These are phyloP conservation scores for Tethya wilhelma DNA, from an alignment of 37 sponge, comb jelly and placozoan genomes.

Conservation along the genomic window DNA sequence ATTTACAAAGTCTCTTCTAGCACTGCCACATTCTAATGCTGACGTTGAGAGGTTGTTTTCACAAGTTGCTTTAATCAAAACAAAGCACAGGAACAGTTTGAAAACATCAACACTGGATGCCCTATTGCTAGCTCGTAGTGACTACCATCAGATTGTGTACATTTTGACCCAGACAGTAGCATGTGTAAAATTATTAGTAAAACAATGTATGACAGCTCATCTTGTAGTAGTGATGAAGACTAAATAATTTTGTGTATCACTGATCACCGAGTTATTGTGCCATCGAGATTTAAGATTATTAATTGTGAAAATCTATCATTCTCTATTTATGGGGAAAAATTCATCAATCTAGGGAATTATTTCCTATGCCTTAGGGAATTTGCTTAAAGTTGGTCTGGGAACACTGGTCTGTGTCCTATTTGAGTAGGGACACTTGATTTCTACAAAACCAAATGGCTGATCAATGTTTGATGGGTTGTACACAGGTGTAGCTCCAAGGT, in stretches of 20 bases:
- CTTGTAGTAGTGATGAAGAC: slow-evolving; percentile 6
- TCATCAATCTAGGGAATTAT: too few relatives aligned
- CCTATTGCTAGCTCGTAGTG: background rate
- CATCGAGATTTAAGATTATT: too few relatives aligned
- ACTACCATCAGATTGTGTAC: background rate
- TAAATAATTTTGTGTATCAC: background rate
- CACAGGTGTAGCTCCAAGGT: too few relatives aligned
- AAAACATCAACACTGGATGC: slow-evolving; percentile 13
- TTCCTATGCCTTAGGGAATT: too few relatives aligned
- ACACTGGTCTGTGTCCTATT: too few relatives aligned
- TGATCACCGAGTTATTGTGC: too few relatives aligned
- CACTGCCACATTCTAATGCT: slow-evolving; percentile 1
- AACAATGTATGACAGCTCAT: slow-evolving; percentile 2
- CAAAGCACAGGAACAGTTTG: slow-evolving; percentile 12
- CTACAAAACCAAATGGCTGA: too few relatives aligned
- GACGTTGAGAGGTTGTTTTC: slow-evolving; percentile 7
- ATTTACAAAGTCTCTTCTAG: background rate
- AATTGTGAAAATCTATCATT: too few relatives aligned
- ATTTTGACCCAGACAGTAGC: background rate
- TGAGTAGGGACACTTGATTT: too few relatives aligned
- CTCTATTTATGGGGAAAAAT: too few relatives aligned
- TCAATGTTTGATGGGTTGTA: too few relatives aligned
- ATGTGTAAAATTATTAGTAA: background rate
- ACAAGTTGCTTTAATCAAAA: slow-evolving; percentile 11
- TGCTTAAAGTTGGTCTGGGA: too few relatives aligned